These are phyloP conservation scores for Dynastes grantii DNA, from an alignment of 2,888 invertebrate genomes.

Conservation along the genomic window DNA sequence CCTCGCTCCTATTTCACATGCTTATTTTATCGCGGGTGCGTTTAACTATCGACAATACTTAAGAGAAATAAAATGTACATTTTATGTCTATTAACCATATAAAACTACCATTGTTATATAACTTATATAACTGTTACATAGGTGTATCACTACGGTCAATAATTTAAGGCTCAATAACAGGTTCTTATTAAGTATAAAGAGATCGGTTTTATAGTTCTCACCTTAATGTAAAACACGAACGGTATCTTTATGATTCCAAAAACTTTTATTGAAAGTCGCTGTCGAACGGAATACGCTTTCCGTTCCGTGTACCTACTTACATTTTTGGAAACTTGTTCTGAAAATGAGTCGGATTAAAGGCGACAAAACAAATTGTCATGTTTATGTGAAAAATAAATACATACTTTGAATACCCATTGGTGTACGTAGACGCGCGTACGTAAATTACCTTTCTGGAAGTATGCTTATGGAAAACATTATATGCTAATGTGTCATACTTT, in stretches of 20 bases:
- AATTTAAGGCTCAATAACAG: conserved; percentile 41
- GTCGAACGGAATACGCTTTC: conserved; percentile 1
- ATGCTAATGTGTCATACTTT: conserved; percentile 33
- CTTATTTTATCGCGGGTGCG: conserved; percentile 23
- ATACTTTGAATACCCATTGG: conserved; percentile 25
- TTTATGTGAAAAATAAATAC: conserved; percentile 46
- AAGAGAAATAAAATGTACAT: conserved; percentile 37
- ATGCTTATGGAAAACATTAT: conserved; percentile 23
- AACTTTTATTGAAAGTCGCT: conserved; percentile 45
- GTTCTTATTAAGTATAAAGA: conserved; percentile 48
- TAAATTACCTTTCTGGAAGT: conserved; percentile 11
- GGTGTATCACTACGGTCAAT: conserved; percentile 25
- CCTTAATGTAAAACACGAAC: conserved; percentile 46
- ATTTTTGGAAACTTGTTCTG: conserved; percentile 47
- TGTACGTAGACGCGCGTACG: not conserved
- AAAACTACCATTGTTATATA: conserved; percentile 42
- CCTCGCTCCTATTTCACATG: not conserved
- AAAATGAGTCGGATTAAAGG: conserved; percentile 47
- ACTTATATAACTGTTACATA: conserved; percentile 18
- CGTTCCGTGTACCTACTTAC: conserved; percentile 33
- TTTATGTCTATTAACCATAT: conserved; percentile 44
- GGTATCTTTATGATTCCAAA: conserved; percentile 46
- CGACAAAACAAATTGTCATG: conserved; percentile 45
- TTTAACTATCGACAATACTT: conserved; percentile 30
- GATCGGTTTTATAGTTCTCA: conserved; percentile 46